phyloP scores from a whole-genome alignment of 1,140 invertebrate species.

The Dufourea novaeangliae region DNA sequence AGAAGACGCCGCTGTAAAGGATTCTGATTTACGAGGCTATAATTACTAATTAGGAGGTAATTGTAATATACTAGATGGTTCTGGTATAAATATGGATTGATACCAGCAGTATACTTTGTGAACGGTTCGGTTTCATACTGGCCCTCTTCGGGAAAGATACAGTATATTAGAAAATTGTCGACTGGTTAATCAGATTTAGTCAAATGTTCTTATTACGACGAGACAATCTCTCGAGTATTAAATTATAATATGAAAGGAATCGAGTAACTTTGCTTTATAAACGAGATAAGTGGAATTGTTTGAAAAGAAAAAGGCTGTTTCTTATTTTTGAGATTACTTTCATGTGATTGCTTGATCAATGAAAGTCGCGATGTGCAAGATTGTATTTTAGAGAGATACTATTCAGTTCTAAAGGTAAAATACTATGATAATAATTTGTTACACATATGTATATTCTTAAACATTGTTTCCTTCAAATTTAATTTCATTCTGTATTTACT shows the following conservation, averaged over 20 bases:
- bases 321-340: too few species aligned
- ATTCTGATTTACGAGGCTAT: conserved; percentile 66
- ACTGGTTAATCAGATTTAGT: background rate
- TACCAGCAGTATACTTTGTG: conserved; percentile 37
- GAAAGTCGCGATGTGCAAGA: too few species aligned
- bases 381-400: too few species aligned
- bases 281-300: background rate
- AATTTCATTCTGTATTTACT: too few species aligned
- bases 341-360: too few species aligned
- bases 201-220: background rate
- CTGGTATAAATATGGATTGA: conserved; percentile 68
- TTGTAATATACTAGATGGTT: conserved; percentile 58
- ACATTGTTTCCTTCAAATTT: too few species aligned
- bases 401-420: too few species aligned
- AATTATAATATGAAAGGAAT: background rate
- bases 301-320: too few species aligned
- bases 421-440: too few species aligned
- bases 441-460: too few species aligned
- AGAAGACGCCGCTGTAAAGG: conserved; percentile 51
- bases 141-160: background rate
- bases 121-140: background rate
- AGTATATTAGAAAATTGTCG: background rate
- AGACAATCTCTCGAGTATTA: too few species aligned
- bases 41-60: conserved; percentile 69
- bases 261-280: background rate